Percentiles rank a stretch among this genome's conserved stretches.
Conservation (phyloP, 2,113 vertebrate species). For the Rafetus swinhoei region DNA sequence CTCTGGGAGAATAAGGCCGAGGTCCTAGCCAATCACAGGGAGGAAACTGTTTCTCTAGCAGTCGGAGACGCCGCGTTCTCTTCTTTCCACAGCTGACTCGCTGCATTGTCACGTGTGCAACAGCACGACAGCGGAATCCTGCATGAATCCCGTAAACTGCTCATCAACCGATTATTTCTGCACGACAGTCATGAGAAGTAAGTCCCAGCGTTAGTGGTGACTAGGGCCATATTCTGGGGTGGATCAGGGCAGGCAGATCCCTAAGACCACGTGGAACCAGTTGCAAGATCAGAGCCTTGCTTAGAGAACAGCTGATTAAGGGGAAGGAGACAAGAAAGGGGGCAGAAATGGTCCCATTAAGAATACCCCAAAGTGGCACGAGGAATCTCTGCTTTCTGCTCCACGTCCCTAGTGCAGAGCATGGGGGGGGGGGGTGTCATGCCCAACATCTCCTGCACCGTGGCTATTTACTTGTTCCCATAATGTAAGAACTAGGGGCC, state of each 20-base stretch:
- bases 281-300: background rate
- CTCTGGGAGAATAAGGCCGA: background rate
- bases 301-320: background rate
- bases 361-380: no score
- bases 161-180: background rate
- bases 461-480: no score
- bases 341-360: no score
- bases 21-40: background rate
- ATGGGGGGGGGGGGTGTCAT: no score
- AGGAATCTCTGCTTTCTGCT: no score
- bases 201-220: background rate
- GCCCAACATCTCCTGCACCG: no score
- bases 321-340: background rate
- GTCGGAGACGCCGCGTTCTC: background rate
- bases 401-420: no score
- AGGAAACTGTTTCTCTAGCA: background rate
- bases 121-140: background rate
- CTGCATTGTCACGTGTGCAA: background rate
- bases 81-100: background rate
- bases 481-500: no score
- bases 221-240: no score
- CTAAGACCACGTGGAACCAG: background rate
- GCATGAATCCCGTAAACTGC: background rate
- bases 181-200: background rate
- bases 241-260: background rate